Evolutionary conservation across 1,140 invertebrate species (phyloP).

Genomic region (Berghia stephanieae): DNA sequence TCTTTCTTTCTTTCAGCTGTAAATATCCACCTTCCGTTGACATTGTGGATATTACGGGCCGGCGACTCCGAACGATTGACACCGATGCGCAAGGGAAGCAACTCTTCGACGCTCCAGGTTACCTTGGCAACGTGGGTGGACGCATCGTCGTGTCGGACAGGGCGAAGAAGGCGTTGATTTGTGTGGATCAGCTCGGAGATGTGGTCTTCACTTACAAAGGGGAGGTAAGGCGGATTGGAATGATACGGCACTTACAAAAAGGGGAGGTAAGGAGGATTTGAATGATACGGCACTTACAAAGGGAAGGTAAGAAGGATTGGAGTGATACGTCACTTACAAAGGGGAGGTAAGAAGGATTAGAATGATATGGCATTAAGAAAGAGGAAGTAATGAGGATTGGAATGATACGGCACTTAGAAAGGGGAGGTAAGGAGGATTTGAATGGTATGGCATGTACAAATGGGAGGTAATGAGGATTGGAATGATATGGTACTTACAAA

Average conservation of each 20-base stretch:
- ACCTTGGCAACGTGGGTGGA: constrained; percentile 19
- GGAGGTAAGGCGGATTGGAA: not conserved
- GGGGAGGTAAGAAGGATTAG: too few species aligned
- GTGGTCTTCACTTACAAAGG: constrained; percentile 20
- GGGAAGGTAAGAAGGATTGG: too few species aligned
- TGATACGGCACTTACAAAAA: not conserved
- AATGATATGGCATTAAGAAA: too few species aligned
- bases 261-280: too few species aligned
- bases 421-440: too few species aligned
- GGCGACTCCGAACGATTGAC: constrained; percentile 28
- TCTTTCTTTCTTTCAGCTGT: constrained; percentile 11
- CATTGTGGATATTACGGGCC: constrained; percentile 33
- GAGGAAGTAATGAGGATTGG: too few species aligned
- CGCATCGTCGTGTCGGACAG: constrained; percentile 28
- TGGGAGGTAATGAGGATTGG: not conserved
- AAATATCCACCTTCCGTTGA: constrained; percentile 32
- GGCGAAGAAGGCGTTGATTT: constrained; percentile 16
- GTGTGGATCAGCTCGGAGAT: constrained; percentile 27
- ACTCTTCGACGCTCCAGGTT: constrained; percentile 26
- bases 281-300: too few species aligned
- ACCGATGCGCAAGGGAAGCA: constrained; percentile 6
- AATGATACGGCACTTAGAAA: too few species aligned
- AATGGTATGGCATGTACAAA: too few species aligned
- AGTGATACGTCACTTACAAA: too few species aligned
- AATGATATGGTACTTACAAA: too few species aligned